A percentile compares a stretch with the other conserved stretches of the same genome.
Conservation (phyloP, 2,113 vertebrate genomes). For the Grammatotria lemairii region DNA sequence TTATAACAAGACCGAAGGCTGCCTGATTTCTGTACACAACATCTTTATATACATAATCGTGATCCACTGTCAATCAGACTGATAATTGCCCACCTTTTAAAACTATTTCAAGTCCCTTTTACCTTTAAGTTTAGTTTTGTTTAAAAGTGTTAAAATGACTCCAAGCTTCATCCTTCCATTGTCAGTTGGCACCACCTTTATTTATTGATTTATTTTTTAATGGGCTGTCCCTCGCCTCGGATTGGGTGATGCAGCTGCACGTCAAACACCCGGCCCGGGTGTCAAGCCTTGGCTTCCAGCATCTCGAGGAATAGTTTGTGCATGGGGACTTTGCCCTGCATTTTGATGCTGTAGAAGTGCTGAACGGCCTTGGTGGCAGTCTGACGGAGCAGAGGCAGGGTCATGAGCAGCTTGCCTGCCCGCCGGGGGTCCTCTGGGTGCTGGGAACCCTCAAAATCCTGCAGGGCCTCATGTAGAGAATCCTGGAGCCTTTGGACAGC, state of each 20-base stretch:
- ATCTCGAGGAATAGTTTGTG: slow-evolving; percentile 98
- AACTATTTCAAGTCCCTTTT: slow-evolving; percentile 23
- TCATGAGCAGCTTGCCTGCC: slow-evolving; percentile 90
- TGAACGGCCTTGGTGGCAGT: slow-evolving; percentile 86
- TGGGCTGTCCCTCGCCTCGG: slow-evolving; percentile 21
- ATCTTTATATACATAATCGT: slow-evolving; percentile 56
- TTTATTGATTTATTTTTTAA: not conserved
- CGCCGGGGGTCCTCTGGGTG: slow-evolving; percentile 85
- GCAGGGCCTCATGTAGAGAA: slow-evolving; percentile 92
- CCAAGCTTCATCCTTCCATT: slow-evolving; percentile 9
- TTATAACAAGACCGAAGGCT: slow-evolving; percentile 51
- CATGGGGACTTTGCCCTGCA: slow-evolving; percentile 94
- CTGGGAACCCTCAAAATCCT: slow-evolving; percentile 85
- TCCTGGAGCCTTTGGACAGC: slow-evolving; percentile 95
- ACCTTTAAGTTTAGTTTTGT: not conserved
- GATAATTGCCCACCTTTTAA: slow-evolving; percentile 35
- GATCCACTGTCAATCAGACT: slow-evolving; percentile 30
- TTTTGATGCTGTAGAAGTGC: slow-evolving; percentile 90
- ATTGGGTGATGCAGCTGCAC: slow-evolving; percentile 39
- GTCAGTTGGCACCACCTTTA: slow-evolving; percentile 31
- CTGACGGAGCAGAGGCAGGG: slow-evolving; percentile 88
- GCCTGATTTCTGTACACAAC: slow-evolving; percentile 66
- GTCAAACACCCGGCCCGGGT: slow-evolving; percentile 11
- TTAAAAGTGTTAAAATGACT: slow-evolving; percentile 47
- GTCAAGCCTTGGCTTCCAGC: slow-evolving; percentile 93